Evolutionary conservation across 1,140 invertebrate species (phyloP).

Genomic region (Acarapis woodi): DNA sequence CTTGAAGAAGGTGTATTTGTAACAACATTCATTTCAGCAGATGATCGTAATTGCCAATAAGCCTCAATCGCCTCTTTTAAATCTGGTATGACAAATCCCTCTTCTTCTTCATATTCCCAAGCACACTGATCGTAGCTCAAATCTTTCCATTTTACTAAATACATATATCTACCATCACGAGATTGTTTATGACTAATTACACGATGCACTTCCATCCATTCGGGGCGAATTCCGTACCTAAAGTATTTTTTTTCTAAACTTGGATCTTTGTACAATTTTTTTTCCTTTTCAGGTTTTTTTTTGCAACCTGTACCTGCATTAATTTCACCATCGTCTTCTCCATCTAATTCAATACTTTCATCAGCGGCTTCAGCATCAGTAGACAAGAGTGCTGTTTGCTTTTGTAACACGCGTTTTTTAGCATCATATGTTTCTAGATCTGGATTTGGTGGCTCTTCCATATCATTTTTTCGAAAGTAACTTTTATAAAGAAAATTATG

Average conservation of each 20-base stretch:
- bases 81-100: conserved; percentile 47
- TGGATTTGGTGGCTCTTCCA: conserved; percentile 88
- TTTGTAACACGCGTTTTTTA: conserved; percentile 26
- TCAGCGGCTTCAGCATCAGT: conserved; percentile 12
- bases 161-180: conserved; percentile 53
- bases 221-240: conserved; percentile 76
- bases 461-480: conserved; percentile 84
- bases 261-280: conserved; percentile 12
- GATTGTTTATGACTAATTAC: conserved; percentile 49
- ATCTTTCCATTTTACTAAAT: conserved; percentile 94
- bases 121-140: conserved; percentile 83
- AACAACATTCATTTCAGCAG: conserved; percentile 11
- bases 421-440: conserved; percentile 16
- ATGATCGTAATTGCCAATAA: conserved; percentile 38
- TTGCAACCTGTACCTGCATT: conserved; percentile 11
- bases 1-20: not conserved
- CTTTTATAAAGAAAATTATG: conserved; percentile 77
- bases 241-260: conserved; percentile 20
- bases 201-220: conserved; percentile 83
- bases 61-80: conserved; percentile 61
- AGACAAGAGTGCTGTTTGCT: too few species aligned
- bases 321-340: conserved; percentile 9
- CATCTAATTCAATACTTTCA: conserved; percentile 4
- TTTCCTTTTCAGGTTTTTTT: conserved; percentile 13
- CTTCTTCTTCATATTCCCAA: conserved; percentile 59